Evolutionary conservation across 2,113 vertebrate genomes (phyloP).

Genomic region (Sturnus vulgaris): DNA sequence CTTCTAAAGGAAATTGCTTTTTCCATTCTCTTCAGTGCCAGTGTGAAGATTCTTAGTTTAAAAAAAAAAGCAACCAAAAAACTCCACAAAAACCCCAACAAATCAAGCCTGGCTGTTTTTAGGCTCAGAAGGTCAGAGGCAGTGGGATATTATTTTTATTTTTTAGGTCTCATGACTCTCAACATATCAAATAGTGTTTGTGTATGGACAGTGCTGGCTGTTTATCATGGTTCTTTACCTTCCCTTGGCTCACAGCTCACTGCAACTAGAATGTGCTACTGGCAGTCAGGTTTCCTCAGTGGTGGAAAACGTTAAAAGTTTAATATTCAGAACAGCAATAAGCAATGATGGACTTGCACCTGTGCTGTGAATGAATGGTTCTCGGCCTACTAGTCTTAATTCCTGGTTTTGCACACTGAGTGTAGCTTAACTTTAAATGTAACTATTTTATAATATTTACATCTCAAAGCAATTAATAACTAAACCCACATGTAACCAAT

Average conservation of each 20-base stretch:
- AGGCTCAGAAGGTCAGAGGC: not conserved
- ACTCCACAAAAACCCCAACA: not conserved
- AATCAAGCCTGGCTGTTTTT: not conserved
- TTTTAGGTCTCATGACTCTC: not conserved
- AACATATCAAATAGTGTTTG: not conserved
- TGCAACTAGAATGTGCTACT: not conserved
- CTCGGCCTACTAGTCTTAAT: not conserved
- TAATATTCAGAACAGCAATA: not conserved
- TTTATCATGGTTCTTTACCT: not conserved
- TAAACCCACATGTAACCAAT: not conserved
- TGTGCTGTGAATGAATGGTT: not conserved
- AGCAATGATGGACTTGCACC: not conserved
- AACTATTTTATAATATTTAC: not conserved
- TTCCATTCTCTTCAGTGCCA: not conserved
- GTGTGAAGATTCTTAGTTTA: not conserved
- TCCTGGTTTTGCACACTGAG: constrained; percentile 6
- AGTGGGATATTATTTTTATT: not conserved
- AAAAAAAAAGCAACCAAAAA: not conserved
- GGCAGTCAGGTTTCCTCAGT: constrained; percentile 20
- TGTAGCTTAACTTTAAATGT: not conserved
- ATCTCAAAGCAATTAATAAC: not conserved
- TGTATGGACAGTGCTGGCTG: not conserved
- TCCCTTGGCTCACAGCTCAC: not conserved
- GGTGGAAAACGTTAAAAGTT: not conserved
- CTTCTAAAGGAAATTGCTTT: not conserved